Conservation (phyloP, 2,113 vertebrate species). For the Mastomys natalensis region DNA sequence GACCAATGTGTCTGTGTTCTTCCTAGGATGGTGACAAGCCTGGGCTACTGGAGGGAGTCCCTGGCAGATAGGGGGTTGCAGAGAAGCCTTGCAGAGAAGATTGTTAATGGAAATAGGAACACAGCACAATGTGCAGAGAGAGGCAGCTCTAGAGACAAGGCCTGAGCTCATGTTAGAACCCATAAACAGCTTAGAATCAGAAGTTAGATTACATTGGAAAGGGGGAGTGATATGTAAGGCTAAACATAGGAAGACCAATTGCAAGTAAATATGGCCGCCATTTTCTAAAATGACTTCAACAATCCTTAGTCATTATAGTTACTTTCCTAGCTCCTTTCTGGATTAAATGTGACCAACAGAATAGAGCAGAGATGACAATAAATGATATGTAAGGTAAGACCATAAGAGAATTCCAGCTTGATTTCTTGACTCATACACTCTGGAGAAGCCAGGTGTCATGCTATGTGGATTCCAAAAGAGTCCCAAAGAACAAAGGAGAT, state of each 20-base stretch:
- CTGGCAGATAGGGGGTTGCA: background rate
- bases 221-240: background rate
- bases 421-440: background rate
- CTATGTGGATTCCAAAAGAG: background rate
- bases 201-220: background rate
- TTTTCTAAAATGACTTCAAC: background rate
- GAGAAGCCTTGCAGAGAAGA: background rate
- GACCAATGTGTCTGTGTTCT: background rate
- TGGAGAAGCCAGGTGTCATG: background rate
- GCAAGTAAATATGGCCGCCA: background rate
- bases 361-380: background rate
- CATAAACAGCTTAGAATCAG: background rate
- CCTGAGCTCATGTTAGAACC: background rate
- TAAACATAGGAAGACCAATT: background rate
- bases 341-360: background rate
- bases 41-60: background rate
- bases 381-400: background rate
- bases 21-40: background rate
- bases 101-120: background rate
- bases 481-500: background rate
- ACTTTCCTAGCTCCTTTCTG: background rate
- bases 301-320: background rate
- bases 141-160: background rate
- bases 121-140: fast-evolving
- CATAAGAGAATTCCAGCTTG: background rate